Percentiles rank a stretch among this genome's conserved stretches.
Conservation (phyloP, 2,888 invertebrate genomes). For the Leptothorax acervorum region DNA sequence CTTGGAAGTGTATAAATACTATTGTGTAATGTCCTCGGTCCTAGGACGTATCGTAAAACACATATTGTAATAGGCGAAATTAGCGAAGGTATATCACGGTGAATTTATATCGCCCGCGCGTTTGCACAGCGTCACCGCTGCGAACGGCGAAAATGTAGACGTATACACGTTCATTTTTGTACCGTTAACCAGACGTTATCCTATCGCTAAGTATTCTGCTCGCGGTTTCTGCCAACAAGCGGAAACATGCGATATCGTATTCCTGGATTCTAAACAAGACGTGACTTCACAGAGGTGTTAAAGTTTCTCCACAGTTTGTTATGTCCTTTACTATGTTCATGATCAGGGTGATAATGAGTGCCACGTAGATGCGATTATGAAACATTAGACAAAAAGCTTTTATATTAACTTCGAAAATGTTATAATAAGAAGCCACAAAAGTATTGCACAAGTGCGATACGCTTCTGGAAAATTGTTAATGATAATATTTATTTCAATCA, state of each 20-base stretch:
- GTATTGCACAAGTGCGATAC: not conserved
- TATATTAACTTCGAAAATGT: not conserved
- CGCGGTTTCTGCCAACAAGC: constrained; percentile 52
- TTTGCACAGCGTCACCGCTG: not conserved
- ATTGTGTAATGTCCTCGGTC: constrained; percentile 7
- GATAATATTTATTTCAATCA: not conserved
- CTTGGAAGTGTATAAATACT: constrained; percentile 48
- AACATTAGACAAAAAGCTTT: not conserved
- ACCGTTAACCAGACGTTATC: constrained; percentile 48
- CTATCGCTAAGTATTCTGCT: constrained; percentile 49
- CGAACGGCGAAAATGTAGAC: not conserved
- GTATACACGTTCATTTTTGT: constrained; percentile 22
- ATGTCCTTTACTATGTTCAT: constrained; percentile 37
- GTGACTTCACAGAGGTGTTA: constrained; percentile 59
- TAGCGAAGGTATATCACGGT: constrained; percentile 21
- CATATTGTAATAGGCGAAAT: constrained; percentile 38
- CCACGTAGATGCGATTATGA: constrained; percentile 14
- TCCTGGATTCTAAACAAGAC: constrained; percentile 62
- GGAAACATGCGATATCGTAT: constrained; percentile 48
- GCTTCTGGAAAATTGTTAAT: not conserved
- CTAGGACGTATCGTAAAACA: constrained; percentile 39
- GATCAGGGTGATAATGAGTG: constrained; percentile 45
- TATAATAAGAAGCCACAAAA: not conserved
- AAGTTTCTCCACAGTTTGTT: constrained; percentile 58
- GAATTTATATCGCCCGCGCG: constrained; percentile 5